These are phyloP conservation scores for Himalopsyche japonica DNA, from an alignment of 2,888 invertebrate genomes.

Conservation along the genomic window DNA sequence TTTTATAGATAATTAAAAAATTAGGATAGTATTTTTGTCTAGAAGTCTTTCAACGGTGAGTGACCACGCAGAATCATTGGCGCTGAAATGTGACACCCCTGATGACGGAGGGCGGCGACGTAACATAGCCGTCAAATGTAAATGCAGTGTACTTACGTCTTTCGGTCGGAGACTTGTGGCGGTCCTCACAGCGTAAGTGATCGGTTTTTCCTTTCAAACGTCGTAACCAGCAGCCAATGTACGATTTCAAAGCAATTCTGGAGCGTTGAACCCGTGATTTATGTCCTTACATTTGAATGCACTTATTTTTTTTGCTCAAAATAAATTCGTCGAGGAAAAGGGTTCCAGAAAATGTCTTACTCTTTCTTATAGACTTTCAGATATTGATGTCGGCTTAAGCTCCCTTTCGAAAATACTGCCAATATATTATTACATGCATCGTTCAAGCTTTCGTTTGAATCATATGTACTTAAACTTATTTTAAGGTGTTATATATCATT, in stretches of 20 bases:
- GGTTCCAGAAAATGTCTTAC: slow-evolving; percentile 12
- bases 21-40: too few species aligned
- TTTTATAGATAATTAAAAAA: too few species aligned
- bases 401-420: background rate
- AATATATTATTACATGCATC: background rate
- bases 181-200: slow-evolving; percentile 36
- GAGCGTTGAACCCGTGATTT: slow-evolving; percentile 36
- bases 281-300: slow-evolving; percentile 40
- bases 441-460: too few species aligned
- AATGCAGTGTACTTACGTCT: slow-evolving; percentile 2
- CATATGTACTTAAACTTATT: too few species aligned
- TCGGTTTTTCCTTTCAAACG: slow-evolving; percentile 39
- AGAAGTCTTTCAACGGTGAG: too few species aligned
- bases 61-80: too few species aligned
- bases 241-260: slow-evolving; percentile 32
- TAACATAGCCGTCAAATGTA: slow-evolving; percentile 6
- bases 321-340: slow-evolving; percentile 29
- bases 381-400: background rate
- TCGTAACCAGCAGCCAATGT: slow-evolving; percentile 37
- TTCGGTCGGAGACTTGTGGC: background rate
- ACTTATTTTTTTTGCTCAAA: slow-evolving; percentile 31
- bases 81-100: background rate
- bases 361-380: slow-evolving; percentile 2
- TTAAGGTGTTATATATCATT: too few species aligned
- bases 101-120: background rate